Evolutionary conservation across 1,140 invertebrate genomes (phyloP), one percentile per base, ranked within the genome.

Genomic region (Chionoecetes opilio): DNA sequence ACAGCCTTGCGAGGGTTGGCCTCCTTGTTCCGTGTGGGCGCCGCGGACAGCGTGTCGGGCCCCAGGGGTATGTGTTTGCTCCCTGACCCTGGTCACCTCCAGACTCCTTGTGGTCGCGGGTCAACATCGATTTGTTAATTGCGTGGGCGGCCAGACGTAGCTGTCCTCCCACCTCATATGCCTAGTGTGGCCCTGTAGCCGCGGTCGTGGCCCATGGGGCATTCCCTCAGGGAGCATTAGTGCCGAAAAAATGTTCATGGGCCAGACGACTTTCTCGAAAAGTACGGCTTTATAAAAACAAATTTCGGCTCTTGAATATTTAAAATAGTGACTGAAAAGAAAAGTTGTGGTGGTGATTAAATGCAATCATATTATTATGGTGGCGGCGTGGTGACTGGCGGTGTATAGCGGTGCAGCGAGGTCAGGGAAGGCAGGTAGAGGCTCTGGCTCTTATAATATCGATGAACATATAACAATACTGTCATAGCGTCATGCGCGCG

Each of bases 401-500:
- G 63, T 75, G 63, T 53, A 26, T 11, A 26, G 63, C n/a, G 63
- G 63, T 21, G 63, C 21, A n/a, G 46, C 46, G 63, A n/a, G 21
- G 63, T 75, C 63, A 75, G 63, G 63, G 26, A 75, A 63, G 53
- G 21, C 9, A 63, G 63, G 6, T 26, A 21, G 63, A 26, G 21
- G n/a, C 63, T n/a, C 63, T 75, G 63, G 21, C 63, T 75, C 63
- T 75, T 75, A 75, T 75, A 75, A 75, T 75, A 75, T 75, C 63
- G 63, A 75, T 75, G 63, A 21, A 75, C 63, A 26, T n/a, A n/a
- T 75, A 5, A 75, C 21, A n/a, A 75, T 75, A 75, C 21, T 75
- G n/a, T n/a, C 63, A n/a, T 75, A n/a, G 63, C n/a, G 63, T 53
- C 46, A 53, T 75, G 63, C 63, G 63, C 63, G 63, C 63, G 11